Evolutionary conservation across 2,888 invertebrate species (phyloP).

Genomic region (Xanthostigma xanthostigma): DNA sequence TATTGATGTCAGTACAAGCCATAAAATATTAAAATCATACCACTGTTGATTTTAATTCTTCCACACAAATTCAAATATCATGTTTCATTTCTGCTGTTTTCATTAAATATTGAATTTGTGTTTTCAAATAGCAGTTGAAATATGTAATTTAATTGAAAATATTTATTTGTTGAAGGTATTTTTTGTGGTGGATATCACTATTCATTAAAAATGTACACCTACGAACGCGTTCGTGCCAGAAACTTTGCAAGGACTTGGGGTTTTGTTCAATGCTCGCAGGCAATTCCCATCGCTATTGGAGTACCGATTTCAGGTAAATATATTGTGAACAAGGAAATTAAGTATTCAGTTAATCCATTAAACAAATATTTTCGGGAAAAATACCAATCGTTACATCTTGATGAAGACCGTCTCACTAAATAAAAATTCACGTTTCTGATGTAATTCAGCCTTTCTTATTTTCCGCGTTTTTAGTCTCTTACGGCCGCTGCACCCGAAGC

Average conservation of each 20-base stretch:
- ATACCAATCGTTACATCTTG: too few species aligned
- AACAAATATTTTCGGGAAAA: too few species aligned
- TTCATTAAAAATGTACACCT: conserved; percentile 78
- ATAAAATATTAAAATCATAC: too few species aligned
- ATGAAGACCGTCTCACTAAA: too few species aligned
- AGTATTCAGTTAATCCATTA: too few species aligned
- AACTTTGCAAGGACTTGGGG: conserved; percentile 83
- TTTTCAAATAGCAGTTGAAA: not conserved
- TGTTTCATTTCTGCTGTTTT: not conserved
- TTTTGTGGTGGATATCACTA: conserved; percentile 82
- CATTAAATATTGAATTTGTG: not conserved
- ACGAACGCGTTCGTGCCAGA: conserved; percentile 69
- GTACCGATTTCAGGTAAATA: conserved; percentile 62
- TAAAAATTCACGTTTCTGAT: too few species aligned
- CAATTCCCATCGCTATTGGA: conserved; percentile 70
- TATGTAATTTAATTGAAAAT: not conserved
- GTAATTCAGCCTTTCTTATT: not conserved
- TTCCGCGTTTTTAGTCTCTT: too few species aligned
- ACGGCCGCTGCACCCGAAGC: too few species aligned
- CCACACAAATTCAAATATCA: not conserved
- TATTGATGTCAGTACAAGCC: too few species aligned
- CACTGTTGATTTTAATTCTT: too few species aligned
- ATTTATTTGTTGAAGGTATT: conserved; percentile 40
- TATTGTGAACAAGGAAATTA: not conserved
- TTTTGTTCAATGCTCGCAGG: conserved; percentile 75